Conservation (phyloP, 2,113 vertebrate species). For the Zapus hudsonius region DNA sequence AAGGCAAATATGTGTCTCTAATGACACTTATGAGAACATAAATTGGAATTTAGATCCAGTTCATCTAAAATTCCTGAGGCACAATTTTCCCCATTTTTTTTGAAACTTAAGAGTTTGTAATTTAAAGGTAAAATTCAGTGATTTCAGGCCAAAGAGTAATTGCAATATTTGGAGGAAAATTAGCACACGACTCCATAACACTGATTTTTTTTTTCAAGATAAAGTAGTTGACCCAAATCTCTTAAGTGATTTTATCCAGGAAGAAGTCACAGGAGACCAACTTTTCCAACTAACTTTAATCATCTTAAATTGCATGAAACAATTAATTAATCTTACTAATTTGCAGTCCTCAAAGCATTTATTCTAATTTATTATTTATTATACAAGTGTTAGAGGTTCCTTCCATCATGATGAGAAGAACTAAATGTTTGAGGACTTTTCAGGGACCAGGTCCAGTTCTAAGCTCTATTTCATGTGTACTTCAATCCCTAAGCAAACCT, state of each 20-base stretch:
- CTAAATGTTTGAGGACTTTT: background rate
- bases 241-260: conserved; percentile 36
- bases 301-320: conserved; percentile 63
- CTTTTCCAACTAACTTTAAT: conserved; percentile 72
- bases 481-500: conserved; percentile 6
- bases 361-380: conserved; percentile 45
- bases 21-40: conserved; percentile 38
- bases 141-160: conserved; percentile 55
- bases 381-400: conserved; percentile 47
- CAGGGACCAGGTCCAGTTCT: background rate
- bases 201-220: conserved; percentile 60
- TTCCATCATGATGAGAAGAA: conserved; percentile 27
- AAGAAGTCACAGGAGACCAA: conserved; percentile 56
- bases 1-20: conserved; percentile 40
- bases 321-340: conserved; percentile 74
- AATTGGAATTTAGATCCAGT: background rate
- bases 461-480: background rate
- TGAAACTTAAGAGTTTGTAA: conserved; percentile 47
- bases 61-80: conserved; percentile 49
- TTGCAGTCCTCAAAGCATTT: conserved; percentile 45
- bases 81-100: conserved; percentile 40
- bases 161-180: conserved; percentile 50
- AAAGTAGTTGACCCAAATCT: conserved; percentile 44
- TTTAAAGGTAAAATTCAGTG: conserved; percentile 38
- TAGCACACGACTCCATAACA: background rate